Percentiles rank a stretch among this genome's conserved stretches.
Conservation (phyloP, 2,888 invertebrate species). For the Drosophila imparisetae region DNA sequence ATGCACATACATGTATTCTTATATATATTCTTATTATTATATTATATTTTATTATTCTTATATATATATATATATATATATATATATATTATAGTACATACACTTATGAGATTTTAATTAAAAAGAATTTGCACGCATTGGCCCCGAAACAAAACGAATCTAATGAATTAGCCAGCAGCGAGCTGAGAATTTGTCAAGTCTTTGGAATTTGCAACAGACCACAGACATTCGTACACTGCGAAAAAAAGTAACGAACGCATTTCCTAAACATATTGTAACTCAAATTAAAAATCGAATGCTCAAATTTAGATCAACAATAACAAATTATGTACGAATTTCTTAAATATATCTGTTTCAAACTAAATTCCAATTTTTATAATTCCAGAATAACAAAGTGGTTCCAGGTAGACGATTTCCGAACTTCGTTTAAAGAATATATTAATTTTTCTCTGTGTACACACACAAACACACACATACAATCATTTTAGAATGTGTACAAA, state of each 20-base stretch:
- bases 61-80: neutral
- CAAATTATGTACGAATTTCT: neutral
- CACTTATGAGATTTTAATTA: slow-evolving; percentile 37
- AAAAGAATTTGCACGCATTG: slow-evolving; percentile 59
- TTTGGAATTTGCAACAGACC: slow-evolving; percentile 34
- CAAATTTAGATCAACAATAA: neutral
- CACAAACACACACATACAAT: too few species aligned
- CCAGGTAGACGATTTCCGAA: too few species aligned
- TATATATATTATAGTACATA: neutral
- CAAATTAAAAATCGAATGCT: too few species aligned
- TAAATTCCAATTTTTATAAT: neutral
- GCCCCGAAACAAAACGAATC: slow-evolving; percentile 34
- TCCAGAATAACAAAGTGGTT: neutral
- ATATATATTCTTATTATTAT: too few species aligned
- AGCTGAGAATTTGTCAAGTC: slow-evolving; percentile 33
- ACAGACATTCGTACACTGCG: neutral
- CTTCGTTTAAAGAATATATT: neutral
- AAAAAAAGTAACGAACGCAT: neutral
- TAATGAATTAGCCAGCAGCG: slow-evolving; percentile 31
- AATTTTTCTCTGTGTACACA: neutral
- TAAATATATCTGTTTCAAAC: neutral
- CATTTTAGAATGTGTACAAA: neutral
- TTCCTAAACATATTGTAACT: too few species aligned
- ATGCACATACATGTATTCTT: neutral
- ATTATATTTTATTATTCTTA: too few species aligned